A percentile compares a stretch with the other conserved stretches of the same genome.
phyloP scores from a whole-genome alignment of 2,113 vertebrate species.

The Saimiri boliviensis region DNA sequence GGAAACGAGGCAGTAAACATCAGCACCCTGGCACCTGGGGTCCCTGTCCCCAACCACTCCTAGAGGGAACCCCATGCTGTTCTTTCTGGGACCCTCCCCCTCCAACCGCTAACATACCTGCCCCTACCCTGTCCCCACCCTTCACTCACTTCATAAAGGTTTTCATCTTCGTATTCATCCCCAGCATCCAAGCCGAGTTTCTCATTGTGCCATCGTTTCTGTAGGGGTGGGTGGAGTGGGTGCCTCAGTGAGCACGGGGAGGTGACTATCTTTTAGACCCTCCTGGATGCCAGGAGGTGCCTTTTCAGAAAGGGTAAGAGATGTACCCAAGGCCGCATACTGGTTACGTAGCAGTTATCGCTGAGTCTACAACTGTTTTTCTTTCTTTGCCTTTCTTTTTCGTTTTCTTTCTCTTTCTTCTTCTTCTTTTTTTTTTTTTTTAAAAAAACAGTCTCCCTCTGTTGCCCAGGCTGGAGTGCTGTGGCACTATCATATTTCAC shows the following conservation, averaged over 20 bases:
- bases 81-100: too few species aligned
- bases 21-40: not conserved
- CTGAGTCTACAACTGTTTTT: not conserved
- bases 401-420: too few species aligned
- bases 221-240: not conserved
- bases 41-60: not conserved
- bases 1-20: not conserved
- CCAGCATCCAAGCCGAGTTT: constrained; percentile 57
- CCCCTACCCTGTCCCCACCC: not conserved
- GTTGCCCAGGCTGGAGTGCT: too few species aligned
- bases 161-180: constrained; percentile 78
- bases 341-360: not conserved
- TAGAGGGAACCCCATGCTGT: not conserved
- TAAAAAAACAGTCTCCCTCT: too few species aligned
- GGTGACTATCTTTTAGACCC: not conserved
- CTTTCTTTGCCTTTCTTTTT: too few species aligned
- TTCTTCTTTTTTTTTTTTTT: too few species aligned
- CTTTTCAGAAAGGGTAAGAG: not conserved
- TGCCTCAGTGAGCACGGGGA: not conserved
- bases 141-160: constrained; percentile 77
- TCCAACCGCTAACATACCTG: accelerated
- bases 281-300: not conserved
- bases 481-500: too few species aligned
- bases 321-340: not conserved
- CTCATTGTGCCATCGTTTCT: constrained; percentile 81